These are phyloP conservation scores for Drosophila bipectinata DNA, from an alignment of 1,140 invertebrate species.

Conservation along the genomic window DNA sequence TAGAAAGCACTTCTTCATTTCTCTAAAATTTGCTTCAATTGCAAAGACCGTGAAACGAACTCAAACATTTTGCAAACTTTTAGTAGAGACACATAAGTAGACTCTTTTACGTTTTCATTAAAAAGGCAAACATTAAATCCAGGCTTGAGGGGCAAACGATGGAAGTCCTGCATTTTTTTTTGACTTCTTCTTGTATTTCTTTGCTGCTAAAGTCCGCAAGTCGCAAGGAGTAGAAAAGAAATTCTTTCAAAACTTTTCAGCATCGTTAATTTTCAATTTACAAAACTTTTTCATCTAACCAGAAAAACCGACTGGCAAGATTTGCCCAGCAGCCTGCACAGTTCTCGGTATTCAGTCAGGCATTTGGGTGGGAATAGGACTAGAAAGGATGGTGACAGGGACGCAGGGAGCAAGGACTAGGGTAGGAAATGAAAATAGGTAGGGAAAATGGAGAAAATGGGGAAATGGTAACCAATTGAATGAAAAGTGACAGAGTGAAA, in stretches of 20 bases:
- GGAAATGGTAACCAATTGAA: constrained; percentile 45
- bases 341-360: constrained; percentile 42
- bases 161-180: constrained; percentile 14
- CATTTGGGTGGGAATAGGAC: constrained; percentile 3
- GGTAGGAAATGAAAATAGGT: constrained; percentile 15
- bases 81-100: constrained; percentile 38
- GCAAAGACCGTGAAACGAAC: neutral
- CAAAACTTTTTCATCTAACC: constrained; percentile 72
- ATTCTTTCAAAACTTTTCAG: constrained; percentile 74
- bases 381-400: neutral
- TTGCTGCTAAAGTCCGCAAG: constrained; percentile 57
- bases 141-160: constrained; percentile 32
- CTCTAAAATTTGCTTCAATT: constrained; percentile 5
- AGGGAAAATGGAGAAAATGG: neutral
- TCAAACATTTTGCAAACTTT: constrained; percentile 23
- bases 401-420: neutral
- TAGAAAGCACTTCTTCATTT: constrained; percentile 1
- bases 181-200: neutral
- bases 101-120: constrained; percentile 53
- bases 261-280: constrained; percentile 79
- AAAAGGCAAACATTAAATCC: constrained; percentile 56
- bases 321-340: constrained; percentile 28
- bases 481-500: constrained; percentile 55
- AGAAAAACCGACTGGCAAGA: constrained; percentile 54
- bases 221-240: constrained; percentile 51